A percentile compares a stretch with the other conserved stretches of the same genome.
These are phyloP conservation scores for Galaxias olidus DNA, from an alignment of 2,797 vertebrate species.

Conservation along the genomic window DNA sequence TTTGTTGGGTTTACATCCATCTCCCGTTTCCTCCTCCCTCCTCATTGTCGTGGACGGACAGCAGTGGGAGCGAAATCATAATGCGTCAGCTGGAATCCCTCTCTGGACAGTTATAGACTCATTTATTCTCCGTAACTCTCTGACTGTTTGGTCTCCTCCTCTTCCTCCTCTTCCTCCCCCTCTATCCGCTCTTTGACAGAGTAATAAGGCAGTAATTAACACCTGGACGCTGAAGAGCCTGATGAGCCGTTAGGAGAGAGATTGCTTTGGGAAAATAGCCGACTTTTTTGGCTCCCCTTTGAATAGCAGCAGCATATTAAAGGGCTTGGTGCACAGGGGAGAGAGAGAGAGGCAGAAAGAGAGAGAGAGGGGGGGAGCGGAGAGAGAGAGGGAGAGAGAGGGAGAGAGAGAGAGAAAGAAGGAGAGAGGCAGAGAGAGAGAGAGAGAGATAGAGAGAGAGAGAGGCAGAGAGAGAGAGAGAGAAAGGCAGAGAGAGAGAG, in stretches of 20 bases:
- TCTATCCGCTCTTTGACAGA: conserved; percentile 31
- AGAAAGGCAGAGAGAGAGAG: neutral
- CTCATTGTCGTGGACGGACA: conserved; percentile 52
- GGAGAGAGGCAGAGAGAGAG: neutral
- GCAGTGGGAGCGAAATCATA: conserved; percentile 55
- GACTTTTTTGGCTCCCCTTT: conserved; percentile 47
- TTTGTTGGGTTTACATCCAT: too few species aligned
- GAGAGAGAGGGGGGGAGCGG: neutral
- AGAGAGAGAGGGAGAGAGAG: neutral
- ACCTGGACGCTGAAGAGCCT: conserved; percentile 50
- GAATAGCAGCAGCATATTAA: conserved; percentile 52
- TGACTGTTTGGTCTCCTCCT: neutral
- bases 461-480: neutral
- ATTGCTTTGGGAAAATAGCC: conserved; percentile 53
- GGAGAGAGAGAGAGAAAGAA: neutral
- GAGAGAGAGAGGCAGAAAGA: neutral
- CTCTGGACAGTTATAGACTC: conserved; percentile 62
- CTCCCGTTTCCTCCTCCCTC: conserved; percentile 19
- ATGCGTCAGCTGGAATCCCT: conserved; percentile 63
- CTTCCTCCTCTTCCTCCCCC: neutral
- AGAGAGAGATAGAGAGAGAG: neutral
- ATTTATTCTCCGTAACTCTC: conserved; percentile 42
- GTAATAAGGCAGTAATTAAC: conserved; percentile 69
- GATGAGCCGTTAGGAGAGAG: conserved; percentile 43
- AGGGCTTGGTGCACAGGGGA: conserved; percentile 10